A percentile compares a stretch with the other conserved stretches of the same genome.
phyloP scores from a whole-genome alignment of 2,888 invertebrate genomes.

The Steinernema carpocapsae region DNA sequence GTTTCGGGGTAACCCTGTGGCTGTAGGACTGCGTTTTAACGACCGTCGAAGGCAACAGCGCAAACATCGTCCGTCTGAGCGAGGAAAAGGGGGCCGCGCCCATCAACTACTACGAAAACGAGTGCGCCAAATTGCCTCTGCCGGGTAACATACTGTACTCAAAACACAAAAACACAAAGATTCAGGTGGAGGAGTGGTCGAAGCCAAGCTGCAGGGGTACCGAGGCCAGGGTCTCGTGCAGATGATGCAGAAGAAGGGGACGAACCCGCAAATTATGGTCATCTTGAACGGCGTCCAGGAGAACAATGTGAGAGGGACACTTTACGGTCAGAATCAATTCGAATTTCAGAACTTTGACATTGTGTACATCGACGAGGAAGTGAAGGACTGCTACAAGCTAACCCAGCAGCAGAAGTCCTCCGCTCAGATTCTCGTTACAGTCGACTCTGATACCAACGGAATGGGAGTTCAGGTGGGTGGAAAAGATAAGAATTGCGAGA shows the following conservation, averaged over 20 bases:
- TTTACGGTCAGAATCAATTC: too few relatives aligned
- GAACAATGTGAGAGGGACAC: constrained; percentile 23
- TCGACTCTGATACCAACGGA: constrained; percentile 38
- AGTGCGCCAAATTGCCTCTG: constrained; percentile 37
- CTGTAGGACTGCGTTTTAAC: constrained; percentile 42
- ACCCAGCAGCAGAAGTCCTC: constrained; percentile 28
- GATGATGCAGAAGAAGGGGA: constrained; percentile 30
- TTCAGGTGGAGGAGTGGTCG: constrained; percentile 26
- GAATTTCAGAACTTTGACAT: constrained; percentile 37
- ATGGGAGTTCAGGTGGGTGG: constrained; percentile 38
- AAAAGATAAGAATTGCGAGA: too few relatives aligned
- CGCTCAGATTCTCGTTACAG: constrained; percentile 23
- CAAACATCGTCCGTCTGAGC: constrained; percentile 16
- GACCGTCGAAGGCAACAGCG: constrained; percentile 27
- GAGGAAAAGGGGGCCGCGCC: constrained; percentile 36
- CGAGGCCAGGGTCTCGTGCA: constrained; percentile 36
- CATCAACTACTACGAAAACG: constrained; percentile 43
- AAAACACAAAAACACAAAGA: background rate
- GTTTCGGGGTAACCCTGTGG: background rate
- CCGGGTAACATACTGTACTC: constrained; percentile 14
- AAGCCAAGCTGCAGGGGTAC: constrained; percentile 35
- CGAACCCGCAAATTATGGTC: constrained; percentile 14
- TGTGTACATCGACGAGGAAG: background rate
- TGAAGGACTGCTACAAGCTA: constrained; percentile 38
- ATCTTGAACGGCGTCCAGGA: constrained; percentile 34